phyloP scores from a whole-genome alignment of 2,888 invertebrate genomes.

The Drosophila merina region DNA sequence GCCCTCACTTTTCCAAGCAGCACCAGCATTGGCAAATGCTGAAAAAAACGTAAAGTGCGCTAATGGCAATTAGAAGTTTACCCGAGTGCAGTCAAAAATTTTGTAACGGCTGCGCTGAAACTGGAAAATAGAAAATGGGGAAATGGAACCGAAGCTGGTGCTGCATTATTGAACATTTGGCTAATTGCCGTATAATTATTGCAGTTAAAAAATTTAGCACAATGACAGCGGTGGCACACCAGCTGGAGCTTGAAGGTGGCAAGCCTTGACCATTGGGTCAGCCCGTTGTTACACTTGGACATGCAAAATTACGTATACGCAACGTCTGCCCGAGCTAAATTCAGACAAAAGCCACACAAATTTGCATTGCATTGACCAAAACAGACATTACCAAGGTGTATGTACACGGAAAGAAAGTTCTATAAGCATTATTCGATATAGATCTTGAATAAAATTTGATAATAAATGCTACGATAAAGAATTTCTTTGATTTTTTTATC shows the following conservation, averaged over 20 bases:
- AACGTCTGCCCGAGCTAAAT: constrained; percentile 30
- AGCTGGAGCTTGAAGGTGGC: constrained; percentile 5
- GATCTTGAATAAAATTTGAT: no score
- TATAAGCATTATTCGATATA: neutral
- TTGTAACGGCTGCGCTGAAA: constrained; percentile 68
- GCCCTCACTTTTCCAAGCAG: constrained; percentile 30
- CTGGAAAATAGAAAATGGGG: constrained; percentile 20
- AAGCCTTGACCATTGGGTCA: constrained; percentile 24
- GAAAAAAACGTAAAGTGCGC: constrained; percentile 73
- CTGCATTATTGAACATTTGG: constrained; percentile 77
- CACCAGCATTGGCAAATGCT: constrained; percentile 33
- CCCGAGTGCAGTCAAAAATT: constrained; percentile 76
- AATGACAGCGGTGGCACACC: constrained; percentile 15
- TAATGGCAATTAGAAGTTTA: constrained; percentile 78
- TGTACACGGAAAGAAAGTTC: neutral
- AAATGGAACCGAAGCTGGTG: constrained; percentile 47
- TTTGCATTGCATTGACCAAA: constrained; percentile 45
- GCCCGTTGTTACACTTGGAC: constrained; percentile 29
- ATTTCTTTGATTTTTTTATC: no score
- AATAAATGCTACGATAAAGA: no score
- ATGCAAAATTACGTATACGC: constrained; percentile 48
- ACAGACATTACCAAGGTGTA: constrained; percentile 19
- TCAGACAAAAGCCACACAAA: constrained; percentile 49
- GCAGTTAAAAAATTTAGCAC: constrained; percentile 75
- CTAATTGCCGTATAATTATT: constrained; percentile 78